Percentiles rank a stretch among this genome's conserved stretches.
These are phyloP conservation scores for Brienomyrus longianalis DNA, from an alignment of 2,113 vertebrate genomes.

Conservation along the genomic window DNA sequence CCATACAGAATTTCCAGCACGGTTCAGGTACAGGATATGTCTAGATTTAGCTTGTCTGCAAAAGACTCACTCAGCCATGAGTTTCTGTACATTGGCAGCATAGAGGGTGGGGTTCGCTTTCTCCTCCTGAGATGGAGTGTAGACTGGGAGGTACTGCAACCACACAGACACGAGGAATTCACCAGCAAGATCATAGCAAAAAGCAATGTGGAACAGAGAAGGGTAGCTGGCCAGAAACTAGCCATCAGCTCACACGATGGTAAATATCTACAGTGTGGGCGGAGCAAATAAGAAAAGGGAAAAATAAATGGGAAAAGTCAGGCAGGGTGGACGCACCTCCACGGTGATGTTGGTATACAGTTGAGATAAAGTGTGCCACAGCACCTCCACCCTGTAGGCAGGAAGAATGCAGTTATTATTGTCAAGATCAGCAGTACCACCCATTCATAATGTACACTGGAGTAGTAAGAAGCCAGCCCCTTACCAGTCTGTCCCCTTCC, in stretches of 20 bases:
- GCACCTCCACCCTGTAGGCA: constrained; percentile 49
- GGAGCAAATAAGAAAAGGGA: background rate
- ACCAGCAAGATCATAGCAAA: background rate
- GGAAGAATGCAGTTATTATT: background rate
- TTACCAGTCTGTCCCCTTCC: constrained; percentile 61
- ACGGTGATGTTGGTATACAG: constrained; percentile 70
- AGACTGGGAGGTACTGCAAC: constrained; percentile 77
- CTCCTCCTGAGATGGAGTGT: constrained; percentile 70
- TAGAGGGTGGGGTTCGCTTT: constrained; percentile 68
- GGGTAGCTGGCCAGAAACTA: background rate
- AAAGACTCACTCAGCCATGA: constrained; percentile 75
- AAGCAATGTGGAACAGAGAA: background rate
- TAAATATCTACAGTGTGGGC: background rate
- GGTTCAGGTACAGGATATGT: background rate
- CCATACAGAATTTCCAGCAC: background rate
- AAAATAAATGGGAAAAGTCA: background rate
- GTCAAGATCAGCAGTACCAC: background rate
- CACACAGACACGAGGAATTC: background rate
- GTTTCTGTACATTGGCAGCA: constrained; percentile 76
- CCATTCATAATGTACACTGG: background rate
- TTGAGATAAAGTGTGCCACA: constrained; percentile 76
- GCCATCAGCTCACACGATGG: background rate
- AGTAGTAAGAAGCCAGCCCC: background rate
- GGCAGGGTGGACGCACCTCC: constrained; percentile 56
- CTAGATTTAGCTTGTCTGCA: background rate